phyloP scores from a whole-genome alignment of 2,888 invertebrate genomes.

The Cyaniris semiargus region DNA sequence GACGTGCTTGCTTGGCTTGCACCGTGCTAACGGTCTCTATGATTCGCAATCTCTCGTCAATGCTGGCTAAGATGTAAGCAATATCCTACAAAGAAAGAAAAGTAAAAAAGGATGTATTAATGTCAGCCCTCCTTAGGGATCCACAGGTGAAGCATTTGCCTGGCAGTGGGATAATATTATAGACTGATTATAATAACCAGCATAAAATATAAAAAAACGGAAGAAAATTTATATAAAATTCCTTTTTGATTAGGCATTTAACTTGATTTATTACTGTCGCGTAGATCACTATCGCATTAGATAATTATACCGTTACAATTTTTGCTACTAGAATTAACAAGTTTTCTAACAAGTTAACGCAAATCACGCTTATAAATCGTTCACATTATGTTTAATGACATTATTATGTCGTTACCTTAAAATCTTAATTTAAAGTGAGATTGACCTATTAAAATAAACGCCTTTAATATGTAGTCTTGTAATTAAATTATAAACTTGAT shows the following conservation, averaged over 20 bases:
- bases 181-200: too few species aligned
- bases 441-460: conserved; percentile 16
- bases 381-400: conserved; percentile 10
- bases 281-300: neutral
- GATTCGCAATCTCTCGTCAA: conserved; percentile 68
- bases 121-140: too few species aligned
- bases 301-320: conserved; percentile 2
- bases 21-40: conserved; percentile 67
- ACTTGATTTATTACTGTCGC: neutral
- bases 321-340: conserved; percentile 24
- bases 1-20: conserved; percentile 67
- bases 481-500: conserved; percentile 24
- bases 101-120: neutral
- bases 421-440: conserved; percentile 10
- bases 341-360: conserved; percentile 2
- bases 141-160: too few species aligned
- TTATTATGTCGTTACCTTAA: conserved; percentile 14
- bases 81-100: conserved; percentile 60
- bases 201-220: too few species aligned
- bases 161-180: too few species aligned
- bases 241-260: neutral
- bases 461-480: conserved; percentile 12
- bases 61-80: conserved; percentile 59
- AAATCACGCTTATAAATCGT: conserved; percentile 19
- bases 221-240: neutral